Percentiles rank a stretch among this genome's conserved stretches.
Conservation (phyloP, 2,888 invertebrate species). For the Plagodis dolabraria region DNA sequence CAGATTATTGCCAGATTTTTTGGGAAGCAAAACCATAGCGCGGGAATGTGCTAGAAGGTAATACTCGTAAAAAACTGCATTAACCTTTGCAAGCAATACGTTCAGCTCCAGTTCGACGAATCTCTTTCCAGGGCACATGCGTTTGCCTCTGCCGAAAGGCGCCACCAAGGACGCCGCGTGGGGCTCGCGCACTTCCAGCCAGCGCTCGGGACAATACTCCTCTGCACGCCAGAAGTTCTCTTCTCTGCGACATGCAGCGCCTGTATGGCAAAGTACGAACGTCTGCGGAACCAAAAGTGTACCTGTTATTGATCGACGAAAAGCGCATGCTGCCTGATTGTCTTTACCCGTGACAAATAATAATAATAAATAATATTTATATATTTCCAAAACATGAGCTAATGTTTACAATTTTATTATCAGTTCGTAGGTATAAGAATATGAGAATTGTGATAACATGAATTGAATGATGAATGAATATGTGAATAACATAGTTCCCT, state of each 20-base stretch:
- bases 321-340: constrained; percentile 31
- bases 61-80: background rate
- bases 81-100: constrained; percentile 88
- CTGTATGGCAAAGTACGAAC: constrained; percentile 92
- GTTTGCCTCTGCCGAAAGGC: constrained; percentile 92
- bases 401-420: no score
- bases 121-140: constrained; percentile 94
- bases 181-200: constrained; percentile 84
- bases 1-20: no score
- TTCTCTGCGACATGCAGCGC: constrained; percentile 91
- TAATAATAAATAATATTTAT: no score
- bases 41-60: no score
- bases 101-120: constrained; percentile 92
- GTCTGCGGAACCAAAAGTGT: constrained; percentile 78
- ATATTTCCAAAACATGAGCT: no score
- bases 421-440: no score
- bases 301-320: background rate
- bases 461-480: no score
- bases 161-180: constrained; percentile 88
- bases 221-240: constrained; percentile 89
- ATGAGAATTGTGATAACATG: no score
- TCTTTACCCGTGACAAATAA: background rate
- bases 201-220: constrained; percentile 91
- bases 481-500: no score
- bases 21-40: no score